Percentiles rank a stretch among this genome's conserved stretches.
phyloP scores from a whole-genome alignment of 2,113 vertebrate species.

The Carlito syrichta region DNA sequence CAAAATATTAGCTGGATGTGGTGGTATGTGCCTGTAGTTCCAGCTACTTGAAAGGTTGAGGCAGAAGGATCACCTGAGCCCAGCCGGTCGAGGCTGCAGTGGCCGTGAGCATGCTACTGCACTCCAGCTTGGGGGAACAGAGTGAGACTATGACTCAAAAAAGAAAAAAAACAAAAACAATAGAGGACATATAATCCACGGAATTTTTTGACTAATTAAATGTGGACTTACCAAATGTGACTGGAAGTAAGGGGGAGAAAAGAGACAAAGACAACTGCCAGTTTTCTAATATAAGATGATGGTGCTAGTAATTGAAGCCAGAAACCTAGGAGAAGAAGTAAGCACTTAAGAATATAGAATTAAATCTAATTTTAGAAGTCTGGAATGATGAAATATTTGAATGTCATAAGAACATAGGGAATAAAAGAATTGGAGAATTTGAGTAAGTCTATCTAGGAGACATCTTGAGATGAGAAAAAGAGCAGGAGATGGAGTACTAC shows the following conservation, averaged over 20 bases:
- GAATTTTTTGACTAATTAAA: background rate
- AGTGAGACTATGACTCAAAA: too few relatives aligned
- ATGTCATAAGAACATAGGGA: background rate
- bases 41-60: too few relatives aligned
- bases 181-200: background rate
- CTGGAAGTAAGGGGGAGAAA: background rate
- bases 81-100: too few relatives aligned
- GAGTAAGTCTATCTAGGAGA: background rate
- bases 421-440: background rate
- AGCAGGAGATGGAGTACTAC: background rate
- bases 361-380: background rate
- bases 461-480: background rate
- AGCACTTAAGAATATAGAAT: background rate
- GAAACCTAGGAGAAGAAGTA: background rate
- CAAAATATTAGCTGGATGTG: too few relatives aligned
- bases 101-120: too few relatives aligned
- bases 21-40: too few relatives aligned
- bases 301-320: background rate
- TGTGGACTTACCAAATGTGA: background rate
- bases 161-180: too few relatives aligned
- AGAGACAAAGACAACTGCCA: background rate
- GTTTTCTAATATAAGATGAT: background rate
- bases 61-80: too few relatives aligned
- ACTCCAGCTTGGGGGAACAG: too few relatives aligned
- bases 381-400: background rate